phyloP scores from a whole-genome alignment of 92 coral and sea anemone genomes.

The Zoanthus gigantus region DNA sequence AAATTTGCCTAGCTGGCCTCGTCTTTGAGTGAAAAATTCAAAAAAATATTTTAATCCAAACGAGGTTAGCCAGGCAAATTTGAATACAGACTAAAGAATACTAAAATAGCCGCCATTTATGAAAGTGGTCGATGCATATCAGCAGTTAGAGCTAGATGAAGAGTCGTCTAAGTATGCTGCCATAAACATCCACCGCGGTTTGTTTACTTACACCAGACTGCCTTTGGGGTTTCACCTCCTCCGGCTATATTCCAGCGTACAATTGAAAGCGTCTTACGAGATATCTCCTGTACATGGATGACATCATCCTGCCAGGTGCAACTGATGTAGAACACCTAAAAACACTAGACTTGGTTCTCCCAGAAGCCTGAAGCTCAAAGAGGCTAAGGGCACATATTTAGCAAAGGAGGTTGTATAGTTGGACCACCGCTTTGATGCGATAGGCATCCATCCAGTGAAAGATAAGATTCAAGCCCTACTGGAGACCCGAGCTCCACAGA shows the following conservation, averaged over 20 bases:
- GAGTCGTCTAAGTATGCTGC: slow-evolving; percentile 34
- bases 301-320: neutral
- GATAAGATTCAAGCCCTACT: slow-evolving; percentile 22
- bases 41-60: too few relatives aligned
- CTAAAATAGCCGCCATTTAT: too few relatives aligned
- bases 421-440: slow-evolving; percentile 39
- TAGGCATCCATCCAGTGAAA: neutral
- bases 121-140: slow-evolving; percentile 29
- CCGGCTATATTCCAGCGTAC: slow-evolving; percentile 55
- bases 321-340: too few relatives aligned
- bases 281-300: slow-evolving; percentile 48
- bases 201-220: slow-evolving; percentile 20
- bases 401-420: slow-evolving; percentile 43
- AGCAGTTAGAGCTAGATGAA: slow-evolving; percentile 56
- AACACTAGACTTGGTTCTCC: slow-evolving; percentile 3
- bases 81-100: too few relatives aligned
- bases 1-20: too few relatives aligned
- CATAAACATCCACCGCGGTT: slow-evolving; percentile 50
- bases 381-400: slow-evolving; percentile 41
- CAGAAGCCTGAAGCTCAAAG: neutral
- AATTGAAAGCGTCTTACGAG: neutral
- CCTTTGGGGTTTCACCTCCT: slow-evolving; percentile 36
- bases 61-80: too few relatives aligned
- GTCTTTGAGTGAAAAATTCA: too few relatives aligned
- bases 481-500: neutral